These are phyloP conservation scores for Himalopsyche japonica DNA, from an alignment of 2,888 invertebrate genomes.

Conservation along the genomic window DNA sequence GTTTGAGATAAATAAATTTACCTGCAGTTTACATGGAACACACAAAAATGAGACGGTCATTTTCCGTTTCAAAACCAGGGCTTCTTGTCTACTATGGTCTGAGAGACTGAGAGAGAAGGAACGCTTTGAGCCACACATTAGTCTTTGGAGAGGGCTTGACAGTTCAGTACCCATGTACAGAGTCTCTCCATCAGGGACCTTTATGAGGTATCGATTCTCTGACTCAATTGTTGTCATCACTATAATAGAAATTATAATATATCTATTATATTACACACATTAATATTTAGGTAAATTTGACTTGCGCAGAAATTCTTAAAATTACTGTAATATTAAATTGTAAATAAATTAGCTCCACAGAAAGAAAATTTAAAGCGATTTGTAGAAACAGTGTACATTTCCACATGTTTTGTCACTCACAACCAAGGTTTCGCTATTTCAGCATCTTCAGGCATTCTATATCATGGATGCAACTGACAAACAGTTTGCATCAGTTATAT, in stretches of 20 bases:
- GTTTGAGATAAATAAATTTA: slow-evolving; percentile 41
- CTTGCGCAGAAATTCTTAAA: too few species aligned
- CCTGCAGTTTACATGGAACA: slow-evolving; percentile 75
- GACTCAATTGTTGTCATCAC: slow-evolving; percentile 66
- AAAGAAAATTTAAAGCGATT: too few species aligned
- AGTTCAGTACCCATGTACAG: slow-evolving; percentile 74
- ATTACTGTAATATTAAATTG: too few species aligned
- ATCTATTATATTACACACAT: too few species aligned
- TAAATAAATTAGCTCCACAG: too few species aligned
- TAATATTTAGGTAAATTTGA: too few species aligned
- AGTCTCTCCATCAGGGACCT: slow-evolving; percentile 73
- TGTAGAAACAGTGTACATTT: too few species aligned
- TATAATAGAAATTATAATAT: slow-evolving; percentile 47
- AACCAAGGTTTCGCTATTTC: too few species aligned
- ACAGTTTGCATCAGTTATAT: too few species aligned
- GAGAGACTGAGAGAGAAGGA: slow-evolving; percentile 78
- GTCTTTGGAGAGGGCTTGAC: slow-evolving; percentile 65
- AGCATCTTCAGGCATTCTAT: too few species aligned
- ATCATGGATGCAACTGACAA: too few species aligned
- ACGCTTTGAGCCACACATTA: slow-evolving; percentile 72
- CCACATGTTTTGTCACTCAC: too few species aligned
- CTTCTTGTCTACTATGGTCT: slow-evolving; percentile 83
- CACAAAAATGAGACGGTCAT: slow-evolving; percentile 72
- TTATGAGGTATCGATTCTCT: slow-evolving; percentile 73
- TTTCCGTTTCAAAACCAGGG: slow-evolving; percentile 72